Base-by-base conservation (phyloP, 2,797 vertebrate species). In the Tiaroga cobitis region DNA sequence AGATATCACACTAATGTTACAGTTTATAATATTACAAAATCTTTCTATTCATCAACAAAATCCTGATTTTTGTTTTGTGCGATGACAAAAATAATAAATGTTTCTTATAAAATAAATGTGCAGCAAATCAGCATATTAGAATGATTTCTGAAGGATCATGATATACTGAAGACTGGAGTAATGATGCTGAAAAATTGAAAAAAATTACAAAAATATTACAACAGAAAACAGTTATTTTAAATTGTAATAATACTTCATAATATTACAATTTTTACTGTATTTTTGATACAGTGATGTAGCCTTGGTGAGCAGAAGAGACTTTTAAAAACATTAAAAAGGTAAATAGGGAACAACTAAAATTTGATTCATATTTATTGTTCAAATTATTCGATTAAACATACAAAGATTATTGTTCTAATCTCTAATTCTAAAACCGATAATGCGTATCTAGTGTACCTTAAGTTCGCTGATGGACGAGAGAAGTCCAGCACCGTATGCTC, bases 401-500 rank as follows among this genome's bases (percentile, higher is more conserved):
- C 11, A 78, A 41, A 78, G 1, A 41, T 26, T 10, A n/a, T 19
- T 41, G 8, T 41, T 61, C 24, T 26, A 37, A 24, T 54, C 3
- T 24, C 34, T 51, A 3, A 75, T 74, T 74, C 4, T 49, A 16
- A 76, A 56, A 16, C 32, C 2, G 3, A 37, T 26, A 11, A 34
- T 43, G 13, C 18, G 51, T 32, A 39, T 76, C 18, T 63, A 46
- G 54, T 90, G 88, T 89, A 95, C 93, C 91, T 97, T 97, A 56
- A 99, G 97, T 91, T 99, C 98, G 89, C 98, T 97, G 91, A 99
- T 97, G 0, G 98, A 99, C 54, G 98, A 99, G 69, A 99, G 96
- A 90, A 99, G 94, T 29, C 98, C 98, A 8, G 98, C 98, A n/a
- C 98, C 98, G 24, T 98, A 99, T 10, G 97, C 98, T 91, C 96